phyloP scores from a whole-genome alignment of 1,140 invertebrate genomes.

The Platyscapa corneri region DNA sequence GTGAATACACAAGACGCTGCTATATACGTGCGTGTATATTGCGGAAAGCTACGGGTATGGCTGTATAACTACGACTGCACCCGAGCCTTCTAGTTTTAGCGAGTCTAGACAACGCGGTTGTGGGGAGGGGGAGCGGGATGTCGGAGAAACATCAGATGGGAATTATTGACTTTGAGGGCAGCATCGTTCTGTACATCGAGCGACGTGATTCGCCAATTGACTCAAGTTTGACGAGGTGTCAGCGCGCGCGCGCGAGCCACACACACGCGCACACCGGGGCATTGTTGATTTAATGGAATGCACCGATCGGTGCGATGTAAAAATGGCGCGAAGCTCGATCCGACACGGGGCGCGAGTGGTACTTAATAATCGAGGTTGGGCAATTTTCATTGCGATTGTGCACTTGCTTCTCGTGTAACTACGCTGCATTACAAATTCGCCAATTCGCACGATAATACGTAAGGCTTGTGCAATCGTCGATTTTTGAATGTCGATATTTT shows the following conservation, averaged over 20 bases:
- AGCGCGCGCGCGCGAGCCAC: neutral
- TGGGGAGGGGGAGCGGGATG: neutral
- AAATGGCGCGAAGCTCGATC: neutral
- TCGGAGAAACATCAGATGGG: slow-evolving; percentile 31
- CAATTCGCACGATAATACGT: neutral
- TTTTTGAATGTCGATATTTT: neutral
- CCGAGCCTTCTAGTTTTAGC: slow-evolving; percentile 34
- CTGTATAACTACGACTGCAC: neutral
- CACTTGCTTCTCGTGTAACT: neutral
- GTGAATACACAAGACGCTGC: slow-evolving; percentile 42
- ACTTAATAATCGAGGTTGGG: neutral
- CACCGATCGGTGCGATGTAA: neutral
- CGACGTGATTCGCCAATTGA: slow-evolving; percentile 41
- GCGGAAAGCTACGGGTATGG: neutral
- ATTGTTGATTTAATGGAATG: slow-evolving; percentile 29
- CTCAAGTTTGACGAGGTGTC: slow-evolving; percentile 32
- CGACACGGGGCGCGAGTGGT: neutral
- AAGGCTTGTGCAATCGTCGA: neutral
- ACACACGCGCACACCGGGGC: too few species aligned
- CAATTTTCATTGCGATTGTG: neutral
- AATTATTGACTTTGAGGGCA: slow-evolving; percentile 51
- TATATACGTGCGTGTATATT: neutral
- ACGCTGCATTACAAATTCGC: too few species aligned
- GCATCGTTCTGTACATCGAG: neutral
- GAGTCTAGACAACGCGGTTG: slow-evolving; percentile 33